Conservation (phyloP, 2,797 vertebrate genomes). For the Lagorchestes hirsutus region DNA sequence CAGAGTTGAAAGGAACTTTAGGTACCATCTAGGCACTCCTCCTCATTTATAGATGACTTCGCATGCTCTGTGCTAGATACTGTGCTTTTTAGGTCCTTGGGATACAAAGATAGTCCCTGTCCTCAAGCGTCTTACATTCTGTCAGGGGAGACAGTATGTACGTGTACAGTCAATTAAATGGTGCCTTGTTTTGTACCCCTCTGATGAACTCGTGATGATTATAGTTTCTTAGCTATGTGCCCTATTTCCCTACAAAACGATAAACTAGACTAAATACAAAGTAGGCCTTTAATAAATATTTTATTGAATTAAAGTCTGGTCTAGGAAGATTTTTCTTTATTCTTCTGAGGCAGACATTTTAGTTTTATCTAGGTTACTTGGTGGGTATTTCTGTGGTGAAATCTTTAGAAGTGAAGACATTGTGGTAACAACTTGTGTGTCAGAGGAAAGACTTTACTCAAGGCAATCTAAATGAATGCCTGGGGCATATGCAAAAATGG, state of each 20-base stretch:
- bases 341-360: neutral
- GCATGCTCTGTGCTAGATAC: neutral
- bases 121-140: neutral
- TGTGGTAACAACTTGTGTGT: neutral
- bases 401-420: neutral
- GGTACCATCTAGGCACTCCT: neutral
- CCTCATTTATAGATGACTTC: neutral
- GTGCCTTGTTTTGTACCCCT: neutral
- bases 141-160: no score
- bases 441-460: neutral
- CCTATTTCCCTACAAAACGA: neutral
- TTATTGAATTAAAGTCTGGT: neutral
- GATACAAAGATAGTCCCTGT: neutral
- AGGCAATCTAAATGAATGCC: neutral
- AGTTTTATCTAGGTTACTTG: neutral
- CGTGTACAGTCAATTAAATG: neutral
- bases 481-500: neutral
- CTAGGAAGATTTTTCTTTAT: neutral
- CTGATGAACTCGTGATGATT: neutral
- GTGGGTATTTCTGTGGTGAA: neutral
- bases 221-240: neutral
- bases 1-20: neutral
- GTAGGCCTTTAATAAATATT: neutral
- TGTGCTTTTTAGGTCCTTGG: neutral
- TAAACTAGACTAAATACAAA: neutral